Base-by-base conservation (phyloP, 1,140 invertebrate species). In the Heliothis subflexa region DNA sequence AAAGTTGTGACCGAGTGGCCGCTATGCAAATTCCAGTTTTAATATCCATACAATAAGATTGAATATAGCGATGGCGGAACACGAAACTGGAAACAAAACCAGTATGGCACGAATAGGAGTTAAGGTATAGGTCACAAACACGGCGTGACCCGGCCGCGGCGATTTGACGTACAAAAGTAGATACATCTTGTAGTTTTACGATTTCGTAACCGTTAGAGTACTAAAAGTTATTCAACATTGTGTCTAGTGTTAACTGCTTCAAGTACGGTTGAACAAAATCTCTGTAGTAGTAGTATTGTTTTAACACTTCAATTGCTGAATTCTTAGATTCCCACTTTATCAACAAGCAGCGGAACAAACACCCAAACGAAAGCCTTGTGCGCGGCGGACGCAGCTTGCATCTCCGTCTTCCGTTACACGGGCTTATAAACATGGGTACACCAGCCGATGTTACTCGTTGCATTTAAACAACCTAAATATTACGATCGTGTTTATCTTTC, bases 71-170 rank as follows among this genome's bases (percentile, higher is more conserved):
- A n/a, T 61, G 71, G 64, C 50, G 16, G 11, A 5, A 33, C 25
- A 18, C 4, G 68, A 78, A 73, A 52, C 66, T 81, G 80, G 75
- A 71, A 33, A 82, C 79, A 87, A 88, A 91, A 90, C 89, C 89
- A 89, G 89, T 92, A 90, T 88, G 72, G 78, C 86, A 92, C 89
- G 88, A 88, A 89, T 86, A 88, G 86, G 85, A 88, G 81, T 71
- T 55, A 55, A 82, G 66, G 78, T 79, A 87, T 88, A 90, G 90
- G 91, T 91, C 89, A 90, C 85, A 88, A 87, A 79, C 84, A 84
- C 73, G 80, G 78, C 88, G 84, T 91, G 88, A 88, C 89, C 86
- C 82, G 80, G 64, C 84, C 78, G 79, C 81, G 82, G 50, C 64
- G 78, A 84, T 87, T 83, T 81, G 78, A 83, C 83, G 83, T 74